Evolutionary conservation across 2,797 vertebrate genomes (phyloP).

Genomic region (Atherinosoma microstoma): DNA sequence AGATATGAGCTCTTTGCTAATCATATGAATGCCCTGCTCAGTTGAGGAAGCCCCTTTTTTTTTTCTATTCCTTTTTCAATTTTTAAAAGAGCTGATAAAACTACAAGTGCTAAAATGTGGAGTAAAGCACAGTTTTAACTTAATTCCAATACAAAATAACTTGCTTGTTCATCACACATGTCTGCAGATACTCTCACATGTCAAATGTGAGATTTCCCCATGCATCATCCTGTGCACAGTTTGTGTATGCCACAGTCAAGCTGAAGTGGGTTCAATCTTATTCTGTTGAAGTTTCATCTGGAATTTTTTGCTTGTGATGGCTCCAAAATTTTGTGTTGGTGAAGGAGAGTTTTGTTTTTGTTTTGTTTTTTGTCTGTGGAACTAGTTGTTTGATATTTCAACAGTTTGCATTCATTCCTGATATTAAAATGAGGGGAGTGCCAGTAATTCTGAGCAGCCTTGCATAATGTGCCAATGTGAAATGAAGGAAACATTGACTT

Average conservation of each 20-base stretch:
- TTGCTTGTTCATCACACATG: too few species aligned
- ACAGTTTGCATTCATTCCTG: not conserved
- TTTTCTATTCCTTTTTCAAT: slow-evolving; percentile 47
- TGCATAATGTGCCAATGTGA: not conserved
- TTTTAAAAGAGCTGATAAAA: not conserved
- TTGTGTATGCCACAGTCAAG: too few species aligned
- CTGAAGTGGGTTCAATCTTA: not conserved
- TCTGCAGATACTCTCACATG: not conserved
- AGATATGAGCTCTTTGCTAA: slow-evolving; percentile 58
- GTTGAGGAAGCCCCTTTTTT: slow-evolving; percentile 54
- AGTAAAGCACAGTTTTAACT: not conserved
- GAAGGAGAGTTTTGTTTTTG: not conserved
- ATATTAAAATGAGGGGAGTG: not conserved
- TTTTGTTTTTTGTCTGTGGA: not conserved
- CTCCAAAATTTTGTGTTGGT: not conserved
- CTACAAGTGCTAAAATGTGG: not conserved
- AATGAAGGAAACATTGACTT: slow-evolving; percentile 26
- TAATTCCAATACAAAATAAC: too few species aligned
- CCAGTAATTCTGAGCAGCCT: not conserved
- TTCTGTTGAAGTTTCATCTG: not conserved
- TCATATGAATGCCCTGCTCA: slow-evolving; percentile 61
- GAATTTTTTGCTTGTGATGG: not conserved
- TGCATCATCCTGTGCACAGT: slow-evolving; percentile 3
- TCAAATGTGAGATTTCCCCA: slow-evolving; percentile 3
- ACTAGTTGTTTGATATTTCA: not conserved